Percentiles rank a stretch among this genome's conserved stretches.
Evolutionary conservation across 2,797 vertebrate species (phyloP).

Genomic region (Kryptopterus vitreolus): DNA sequence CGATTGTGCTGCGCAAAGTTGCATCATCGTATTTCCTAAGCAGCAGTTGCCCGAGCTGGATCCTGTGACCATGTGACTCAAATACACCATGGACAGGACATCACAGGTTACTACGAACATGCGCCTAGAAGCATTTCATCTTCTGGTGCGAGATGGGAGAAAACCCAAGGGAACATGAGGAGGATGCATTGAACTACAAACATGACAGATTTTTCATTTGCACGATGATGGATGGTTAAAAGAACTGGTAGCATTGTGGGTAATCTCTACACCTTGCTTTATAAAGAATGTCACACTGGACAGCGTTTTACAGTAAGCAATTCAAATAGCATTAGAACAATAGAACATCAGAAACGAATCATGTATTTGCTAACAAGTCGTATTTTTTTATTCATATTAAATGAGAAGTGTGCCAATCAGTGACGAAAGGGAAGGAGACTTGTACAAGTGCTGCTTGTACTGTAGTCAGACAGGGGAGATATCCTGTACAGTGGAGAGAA

Average conservation of each 20-base stretch:
- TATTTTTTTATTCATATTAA: slow-evolving; percentile 74
- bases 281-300: background rate
- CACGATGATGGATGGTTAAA: background rate
- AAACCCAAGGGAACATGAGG: no score
- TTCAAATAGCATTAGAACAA: background rate
- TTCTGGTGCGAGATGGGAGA: background rate
- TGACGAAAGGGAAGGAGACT: slow-evolving; percentile 55
- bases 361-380: slow-evolving; percentile 70
- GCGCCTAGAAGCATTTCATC: background rate
- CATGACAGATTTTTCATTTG: background rate
- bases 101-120: background rate
- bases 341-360: slow-evolving; percentile 35
- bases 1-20: no score
- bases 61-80: background rate
- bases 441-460: slow-evolving; percentile 54
- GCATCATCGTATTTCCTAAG: background rate
- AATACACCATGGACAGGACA: background rate
- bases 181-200: background rate
- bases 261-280: no score
- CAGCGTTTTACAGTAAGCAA: background rate
- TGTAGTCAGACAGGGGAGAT: slow-evolving; percentile 36
- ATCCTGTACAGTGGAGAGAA: slow-evolving; percentile 20
- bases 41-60: background rate
- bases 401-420: slow-evolving; percentile 78
- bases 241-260: no score